Percentiles rank a stretch among this genome's conserved stretches.
Conservation (phyloP, 2,888 invertebrate species). For the Rotaria magnacalcarata region DNA sequence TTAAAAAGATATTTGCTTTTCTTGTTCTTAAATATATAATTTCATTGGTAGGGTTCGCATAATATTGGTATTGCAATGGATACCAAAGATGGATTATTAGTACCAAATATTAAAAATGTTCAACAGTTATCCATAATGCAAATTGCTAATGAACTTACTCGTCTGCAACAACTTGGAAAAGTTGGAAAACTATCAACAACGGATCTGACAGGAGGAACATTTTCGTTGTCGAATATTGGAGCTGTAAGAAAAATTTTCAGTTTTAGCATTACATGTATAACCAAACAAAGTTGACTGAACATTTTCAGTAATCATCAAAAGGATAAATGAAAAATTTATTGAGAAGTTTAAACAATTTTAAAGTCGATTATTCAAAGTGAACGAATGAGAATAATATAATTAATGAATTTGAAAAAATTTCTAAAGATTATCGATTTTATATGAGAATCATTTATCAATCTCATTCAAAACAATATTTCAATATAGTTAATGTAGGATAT, state of each 20-base stretch:
- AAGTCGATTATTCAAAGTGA: too few relatives aligned
- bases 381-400: too few relatives aligned
- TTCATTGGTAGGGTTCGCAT: conserved; percentile 66
- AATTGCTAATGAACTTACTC: conserved; percentile 77
- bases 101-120: conserved; percentile 86
- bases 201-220: conserved; percentile 84
- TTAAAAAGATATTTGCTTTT: background rate
- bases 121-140: conserved; percentile 74
- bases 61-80: conserved; percentile 97
- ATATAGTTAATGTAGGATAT: too few relatives aligned
- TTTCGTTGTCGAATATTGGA: conserved; percentile 93
- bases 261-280: background rate
- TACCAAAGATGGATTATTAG: conserved; percentile 82
- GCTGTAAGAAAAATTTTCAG: conserved; percentile 66
- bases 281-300: too few relatives aligned
- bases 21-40: background rate
- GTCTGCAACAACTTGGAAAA: conserved; percentile 72
- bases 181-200: conserved; percentile 70
- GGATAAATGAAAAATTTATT: too few relatives aligned
- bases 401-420: too few relatives aligned
- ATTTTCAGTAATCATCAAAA: too few relatives aligned
- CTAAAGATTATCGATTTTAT: too few relatives aligned
- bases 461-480: too few relatives aligned
- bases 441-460: too few relatives aligned
- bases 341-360: too few relatives aligned